Conservation (phyloP, 1,140 invertebrate species). For the Eufriesea mexicana region DNA sequence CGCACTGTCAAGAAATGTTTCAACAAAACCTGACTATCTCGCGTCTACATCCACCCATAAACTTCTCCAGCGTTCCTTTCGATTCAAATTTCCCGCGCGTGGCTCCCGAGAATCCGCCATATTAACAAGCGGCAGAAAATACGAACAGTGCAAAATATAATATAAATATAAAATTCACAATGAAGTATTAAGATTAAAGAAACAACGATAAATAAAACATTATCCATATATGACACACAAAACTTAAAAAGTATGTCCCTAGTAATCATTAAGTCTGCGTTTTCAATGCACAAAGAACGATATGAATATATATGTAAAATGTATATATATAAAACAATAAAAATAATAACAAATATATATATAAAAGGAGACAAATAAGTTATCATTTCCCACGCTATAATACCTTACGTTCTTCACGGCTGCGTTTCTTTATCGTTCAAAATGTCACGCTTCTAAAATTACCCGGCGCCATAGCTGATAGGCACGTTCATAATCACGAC, state of each 20-base stretch:
- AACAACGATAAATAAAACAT: background rate
- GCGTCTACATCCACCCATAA: background rate
- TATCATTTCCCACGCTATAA: no score
- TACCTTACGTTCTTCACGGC: background rate
- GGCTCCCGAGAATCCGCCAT: no score
- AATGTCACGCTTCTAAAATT: constrained; percentile 22
- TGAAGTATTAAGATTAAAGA: background rate
- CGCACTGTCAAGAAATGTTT: background rate
- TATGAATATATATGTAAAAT: no score
- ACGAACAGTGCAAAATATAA: background rate
- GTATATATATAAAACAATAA: no score
- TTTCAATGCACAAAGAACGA: background rate
- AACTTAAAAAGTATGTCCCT: background rate
- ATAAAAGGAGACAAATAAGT: no score
- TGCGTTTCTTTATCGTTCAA: background rate
- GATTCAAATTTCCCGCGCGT: background rate
- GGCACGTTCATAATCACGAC: background rate
- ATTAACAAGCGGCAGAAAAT: background rate
- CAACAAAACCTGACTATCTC: background rate
- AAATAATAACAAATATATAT: background rate
- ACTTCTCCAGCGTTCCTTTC: background rate
- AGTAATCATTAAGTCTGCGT: background rate
- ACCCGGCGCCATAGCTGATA: background rate
- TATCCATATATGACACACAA: background rate
- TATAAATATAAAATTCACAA: background rate